Conservation (phyloP, 1,140 invertebrate species). For the Ceratina japonica region DNA sequence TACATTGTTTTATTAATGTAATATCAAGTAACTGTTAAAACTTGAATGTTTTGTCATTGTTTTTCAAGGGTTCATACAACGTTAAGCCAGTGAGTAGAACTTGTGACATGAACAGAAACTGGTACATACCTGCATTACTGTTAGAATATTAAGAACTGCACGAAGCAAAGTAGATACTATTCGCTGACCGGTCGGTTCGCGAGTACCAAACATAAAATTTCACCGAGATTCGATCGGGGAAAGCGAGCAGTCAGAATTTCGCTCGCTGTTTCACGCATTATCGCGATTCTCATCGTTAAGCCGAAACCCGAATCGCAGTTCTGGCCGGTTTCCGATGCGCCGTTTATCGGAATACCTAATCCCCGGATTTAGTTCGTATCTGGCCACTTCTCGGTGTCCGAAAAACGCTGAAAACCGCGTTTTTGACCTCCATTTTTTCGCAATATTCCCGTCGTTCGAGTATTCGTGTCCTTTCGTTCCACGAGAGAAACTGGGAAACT, state of each 20-base stretch:
- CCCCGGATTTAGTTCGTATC: slow-evolving; percentile 2
- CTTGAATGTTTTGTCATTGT: too few species aligned
- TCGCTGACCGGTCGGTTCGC: too few species aligned
- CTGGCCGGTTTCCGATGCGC: slow-evolving; percentile 6
- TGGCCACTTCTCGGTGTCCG: neutral
- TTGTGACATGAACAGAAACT: too few species aligned
- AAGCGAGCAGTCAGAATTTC: neutral
- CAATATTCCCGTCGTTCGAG: slow-evolving; percentile 28
- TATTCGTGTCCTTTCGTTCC: neutral
- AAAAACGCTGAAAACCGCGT: slow-evolving; percentile 13
- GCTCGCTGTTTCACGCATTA: neutral
- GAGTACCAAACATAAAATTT: neutral
- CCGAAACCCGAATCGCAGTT: slow-evolving; percentile 4
- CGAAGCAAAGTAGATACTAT: too few species aligned
- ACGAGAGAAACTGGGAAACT: neutral
- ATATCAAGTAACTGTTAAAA: too few species aligned
- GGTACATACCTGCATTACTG: too few species aligned
- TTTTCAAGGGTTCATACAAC: too few species aligned
- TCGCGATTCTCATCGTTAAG: slow-evolving; percentile 12
- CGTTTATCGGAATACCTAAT: slow-evolving; percentile 28
- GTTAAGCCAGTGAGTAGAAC: too few species aligned
- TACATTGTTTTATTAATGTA: too few species aligned
- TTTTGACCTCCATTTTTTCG: slow-evolving; percentile 35
- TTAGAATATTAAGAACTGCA: too few species aligned
- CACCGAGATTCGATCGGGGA: neutral